A percentile compares a stretch with the other conserved stretches of the same genome.
These are phyloP conservation scores for Drosophila varians DNA, from an alignment of 1,140 invertebrate genomes.

Conservation along the genomic window DNA sequence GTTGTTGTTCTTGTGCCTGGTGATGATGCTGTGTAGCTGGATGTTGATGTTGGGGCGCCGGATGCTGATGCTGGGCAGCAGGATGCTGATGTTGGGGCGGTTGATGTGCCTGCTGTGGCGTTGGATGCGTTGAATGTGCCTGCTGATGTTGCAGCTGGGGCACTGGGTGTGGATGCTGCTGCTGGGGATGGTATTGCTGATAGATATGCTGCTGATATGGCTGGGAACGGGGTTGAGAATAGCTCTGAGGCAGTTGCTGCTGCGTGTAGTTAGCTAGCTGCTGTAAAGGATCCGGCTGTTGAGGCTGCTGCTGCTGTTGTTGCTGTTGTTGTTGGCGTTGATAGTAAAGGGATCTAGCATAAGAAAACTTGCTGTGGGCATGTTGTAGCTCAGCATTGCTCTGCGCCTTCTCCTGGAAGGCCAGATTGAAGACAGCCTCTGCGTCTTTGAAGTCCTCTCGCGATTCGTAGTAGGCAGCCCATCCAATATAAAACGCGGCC, in stretches of 20 bases:
- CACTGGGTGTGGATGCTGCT: slow-evolving; percentile 5
- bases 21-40: neutral
- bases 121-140: slow-evolving; percentile 19
- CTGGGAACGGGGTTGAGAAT: slow-evolving; percentile 40
- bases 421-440: slow-evolving; percentile 89
- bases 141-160: slow-evolving; percentile 29
- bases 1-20: slow-evolving; percentile 32
- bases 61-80: slow-evolving; percentile 11
- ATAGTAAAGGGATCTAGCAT: slow-evolving; percentile 85
- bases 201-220: slow-evolving; percentile 55
- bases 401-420: slow-evolving; percentile 88
- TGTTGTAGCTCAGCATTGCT: slow-evolving; percentile 89
- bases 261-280: slow-evolving; percentile 60
- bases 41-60: slow-evolving; percentile 17
- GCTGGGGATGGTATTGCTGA: slow-evolving; percentile 62
- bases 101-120: slow-evolving; percentile 21
- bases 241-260: slow-evolving; percentile 48
- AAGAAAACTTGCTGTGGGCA: slow-evolving; percentile 88
- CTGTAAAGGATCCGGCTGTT: slow-evolving; percentile 56
- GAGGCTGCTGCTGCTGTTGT: slow-evolving; percentile 48
- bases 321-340: slow-evolving; percentile 63
- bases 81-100: neutral
- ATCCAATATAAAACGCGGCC: slow-evolving; percentile 90
- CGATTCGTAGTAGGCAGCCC: slow-evolving; percentile 92
- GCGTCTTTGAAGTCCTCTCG: slow-evolving; percentile 90